phyloP scores from a whole-genome alignment of 2,888 invertebrate genomes.

The Furcula furcula region DNA sequence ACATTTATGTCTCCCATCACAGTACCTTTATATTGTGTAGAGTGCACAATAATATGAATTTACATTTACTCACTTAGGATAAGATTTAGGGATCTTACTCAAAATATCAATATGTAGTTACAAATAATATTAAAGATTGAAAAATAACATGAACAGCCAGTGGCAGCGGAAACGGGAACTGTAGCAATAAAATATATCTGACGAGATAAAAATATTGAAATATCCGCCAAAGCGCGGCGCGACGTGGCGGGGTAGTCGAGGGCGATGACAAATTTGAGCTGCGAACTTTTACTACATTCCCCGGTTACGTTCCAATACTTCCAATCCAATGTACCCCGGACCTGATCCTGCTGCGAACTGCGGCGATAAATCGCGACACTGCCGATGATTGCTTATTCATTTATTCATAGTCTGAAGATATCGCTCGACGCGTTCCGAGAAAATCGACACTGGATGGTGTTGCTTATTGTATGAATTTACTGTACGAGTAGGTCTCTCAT shows the following conservation, averaged over 20 bases:
- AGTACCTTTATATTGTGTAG: too few species aligned
- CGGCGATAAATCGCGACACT: constrained; percentile 18
- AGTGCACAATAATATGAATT: too few species aligned
- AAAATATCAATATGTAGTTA: too few species aligned
- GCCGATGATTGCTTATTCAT: constrained; percentile 9
- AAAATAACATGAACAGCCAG: constrained; percentile 9
- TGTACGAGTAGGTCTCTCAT: too few species aligned
- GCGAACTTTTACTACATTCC: constrained; percentile 24
- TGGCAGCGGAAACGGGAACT: constrained; percentile 1
- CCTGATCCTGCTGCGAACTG: constrained; percentile 5
- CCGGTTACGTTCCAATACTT: not conserved
- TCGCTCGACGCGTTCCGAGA: too few species aligned
- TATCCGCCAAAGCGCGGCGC: constrained; percentile 9
- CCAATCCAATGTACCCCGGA: not conserved
- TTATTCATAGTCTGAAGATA: constrained; percentile 14
- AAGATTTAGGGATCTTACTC: too few species aligned
- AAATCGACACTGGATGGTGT: not conserved
- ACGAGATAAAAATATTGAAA: constrained; percentile 16
- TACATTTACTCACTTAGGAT: too few species aligned
- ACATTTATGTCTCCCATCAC: too few species aligned
- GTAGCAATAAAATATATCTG: constrained; percentile 5
- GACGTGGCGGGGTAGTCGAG: not conserved
- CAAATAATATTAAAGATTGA: constrained; percentile 5
- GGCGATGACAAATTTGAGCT: constrained; percentile 18
- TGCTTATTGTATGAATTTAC: too few species aligned